Conservation (phyloP, 2,113 vertebrate species). For the Mobula birostris region DNA sequence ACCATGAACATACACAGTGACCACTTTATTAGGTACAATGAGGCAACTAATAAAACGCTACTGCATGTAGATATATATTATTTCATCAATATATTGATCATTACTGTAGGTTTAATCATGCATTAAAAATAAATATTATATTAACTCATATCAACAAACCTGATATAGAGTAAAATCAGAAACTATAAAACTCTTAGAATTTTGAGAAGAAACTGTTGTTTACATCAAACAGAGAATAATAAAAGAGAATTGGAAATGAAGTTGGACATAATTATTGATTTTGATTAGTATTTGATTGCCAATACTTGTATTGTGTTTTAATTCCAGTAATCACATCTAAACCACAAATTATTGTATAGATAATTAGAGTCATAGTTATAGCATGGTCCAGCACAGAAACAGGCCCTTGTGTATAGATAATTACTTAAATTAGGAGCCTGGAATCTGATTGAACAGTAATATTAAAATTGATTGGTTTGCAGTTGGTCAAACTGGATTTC, state of each 20-base stretch:
- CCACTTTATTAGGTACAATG: no score
- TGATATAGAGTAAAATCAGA: constrained; percentile 44
- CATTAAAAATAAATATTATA: constrained; percentile 58
- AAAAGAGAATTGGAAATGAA: not conserved
- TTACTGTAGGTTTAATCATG: constrained; percentile 55
- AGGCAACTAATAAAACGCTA: no score
- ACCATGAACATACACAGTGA: no score
- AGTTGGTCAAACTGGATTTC: not conserved
- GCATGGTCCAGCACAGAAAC: no score
- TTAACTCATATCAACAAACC: constrained; percentile 62
- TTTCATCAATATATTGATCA: constrained; percentile 65
- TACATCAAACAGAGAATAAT: not conserved
- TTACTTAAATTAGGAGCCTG: not conserved
- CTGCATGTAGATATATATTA: constrained; percentile 48
- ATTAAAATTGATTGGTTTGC: not conserved
- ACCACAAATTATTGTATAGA: not conserved
- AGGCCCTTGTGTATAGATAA: not conserved
- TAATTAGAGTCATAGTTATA: not conserved
- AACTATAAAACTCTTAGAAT: constrained; percentile 27
- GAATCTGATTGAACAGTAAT: not conserved
- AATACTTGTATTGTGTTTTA: not conserved
- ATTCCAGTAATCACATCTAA: not conserved
- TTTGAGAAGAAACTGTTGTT: constrained; percentile 11
- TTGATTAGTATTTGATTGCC: not conserved
- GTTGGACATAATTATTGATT: not conserved